Base-by-base conservation (phyloP, 2,113 vertebrate species). In the Labeo catla region DNA sequence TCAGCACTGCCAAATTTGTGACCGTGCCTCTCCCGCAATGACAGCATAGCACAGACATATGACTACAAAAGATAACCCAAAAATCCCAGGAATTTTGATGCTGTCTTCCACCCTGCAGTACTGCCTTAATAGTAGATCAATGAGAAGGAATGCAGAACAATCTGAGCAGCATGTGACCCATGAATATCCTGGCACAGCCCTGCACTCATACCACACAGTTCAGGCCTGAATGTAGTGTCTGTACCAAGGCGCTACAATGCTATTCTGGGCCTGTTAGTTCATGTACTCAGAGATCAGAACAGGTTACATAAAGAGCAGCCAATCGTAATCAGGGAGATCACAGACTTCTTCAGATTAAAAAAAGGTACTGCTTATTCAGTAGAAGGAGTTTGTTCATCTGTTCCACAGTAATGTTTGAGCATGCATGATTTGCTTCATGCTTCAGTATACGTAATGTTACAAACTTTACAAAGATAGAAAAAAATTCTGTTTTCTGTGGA, bases 111-210 rank as follows among this genome's bases (percentile, higher is more conserved):
- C 68, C 49, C 81, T 72, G 50, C 36, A 54, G 12, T 84, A 8
- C 34, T 73, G 50, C 50, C 68, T 73, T 84, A 84, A 84, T 84
- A 84, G 68, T 73, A 84, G 81, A 84, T 84, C 81, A 73, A 84
- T 45, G 50, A 10, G 8, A 57, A 73, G 52, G 81, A 73, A 84
- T 73, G 68, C 81, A 84, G 68, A 73, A 84, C 50, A 73, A 45
- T 84, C 68, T 73, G 50, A 54, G 81, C 19, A 54, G 66, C 50
- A 73, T 59, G 81, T 84, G 68, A 84, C 34, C 28, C 47, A 23
- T 73, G 50, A 39, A 54, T 36, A 83, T 83, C 81, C 23, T 50
- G 47, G 45, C 10, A 15, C 16, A 54, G 47, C 66, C 7, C 45
- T 73, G 77, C 74, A 21, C 36, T 80, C 76, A 86, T 80, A 57